phyloP scores from a whole-genome alignment of 1,140 invertebrate species.

The Drosophila mayri region DNA sequence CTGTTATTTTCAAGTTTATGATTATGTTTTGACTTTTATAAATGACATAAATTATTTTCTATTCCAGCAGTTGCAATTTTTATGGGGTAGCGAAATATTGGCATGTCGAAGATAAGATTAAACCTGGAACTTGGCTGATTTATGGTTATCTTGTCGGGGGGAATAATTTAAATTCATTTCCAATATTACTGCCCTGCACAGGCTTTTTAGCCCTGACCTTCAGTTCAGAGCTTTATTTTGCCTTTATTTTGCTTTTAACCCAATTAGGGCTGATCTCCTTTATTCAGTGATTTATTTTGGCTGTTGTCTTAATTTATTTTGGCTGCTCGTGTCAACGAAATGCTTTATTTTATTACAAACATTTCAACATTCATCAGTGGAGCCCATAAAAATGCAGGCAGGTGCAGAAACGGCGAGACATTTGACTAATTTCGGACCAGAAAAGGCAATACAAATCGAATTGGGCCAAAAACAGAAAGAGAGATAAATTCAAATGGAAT shows the following conservation, averaged over 20 bases:
- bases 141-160: not conserved
- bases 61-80: conserved; percentile 9
- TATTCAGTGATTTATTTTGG: conserved; percentile 50
- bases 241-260: conserved; percentile 20
- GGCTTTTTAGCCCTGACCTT: conserved; percentile 62
- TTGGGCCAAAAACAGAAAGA: conserved; percentile 38
- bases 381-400: conserved; percentile 40
- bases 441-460: conserved; percentile 51
- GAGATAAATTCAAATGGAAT: conserved; percentile 58
- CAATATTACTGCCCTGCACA: not conserved
- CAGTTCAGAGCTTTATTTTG: not conserved
- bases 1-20: conserved; percentile 24
- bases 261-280: conserved; percentile 41
- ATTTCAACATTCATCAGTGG: conserved; percentile 53
- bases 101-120: conserved; percentile 24
- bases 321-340: conserved; percentile 56
- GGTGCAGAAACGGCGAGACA: conserved; percentile 38
- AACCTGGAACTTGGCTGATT: not conserved
- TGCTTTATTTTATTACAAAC: conserved; percentile 54
- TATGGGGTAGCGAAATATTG: conserved; percentile 19
- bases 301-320: conserved; percentile 27
- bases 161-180: not conserved
- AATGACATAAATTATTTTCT: conserved; percentile 29
- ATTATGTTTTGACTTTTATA: conserved; percentile 41
- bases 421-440: conserved; percentile 52